Conservation (phyloP, 2,888 invertebrate genomes). For the Microplitis deprimator region DNA sequence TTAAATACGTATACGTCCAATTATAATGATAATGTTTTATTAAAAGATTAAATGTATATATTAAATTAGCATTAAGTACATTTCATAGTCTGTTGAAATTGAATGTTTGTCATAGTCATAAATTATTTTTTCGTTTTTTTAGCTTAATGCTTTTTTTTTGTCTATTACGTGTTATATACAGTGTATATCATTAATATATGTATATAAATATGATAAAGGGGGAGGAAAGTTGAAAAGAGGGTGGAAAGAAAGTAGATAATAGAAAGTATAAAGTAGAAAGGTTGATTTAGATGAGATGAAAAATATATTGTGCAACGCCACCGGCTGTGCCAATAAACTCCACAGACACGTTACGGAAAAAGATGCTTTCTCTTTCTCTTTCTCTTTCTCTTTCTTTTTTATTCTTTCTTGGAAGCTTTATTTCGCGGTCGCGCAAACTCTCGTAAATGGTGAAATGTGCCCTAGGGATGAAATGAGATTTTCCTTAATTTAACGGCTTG, state of each 20-base stretch:
- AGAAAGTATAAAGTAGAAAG: slow-evolving; percentile 17
- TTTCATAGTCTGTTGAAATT: no score
- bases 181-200: no score
- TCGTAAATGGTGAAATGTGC: slow-evolving; percentile 31
- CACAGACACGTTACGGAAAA: slow-evolving; percentile 8
- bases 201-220: no score
- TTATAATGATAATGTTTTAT: no score
- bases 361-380: slow-evolving; percentile 15
- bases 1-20: no score
- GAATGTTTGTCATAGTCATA: no score
- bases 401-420: slow-evolving; percentile 14
- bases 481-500: slow-evolving; percentile 3
- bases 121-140: no score
- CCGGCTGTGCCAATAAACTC: slow-evolving; percentile 38
- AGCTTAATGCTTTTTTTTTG: no score
- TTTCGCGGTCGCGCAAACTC: slow-evolving; percentile 5
- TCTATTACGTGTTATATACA: no score
- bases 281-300: slow-evolving; percentile 53
- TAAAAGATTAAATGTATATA: no score
- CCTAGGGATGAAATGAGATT: slow-evolving; percentile 30
- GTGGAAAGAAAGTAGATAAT: not conserved
- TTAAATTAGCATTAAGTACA: no score
- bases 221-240: slow-evolving; percentile 4
- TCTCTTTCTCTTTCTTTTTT: not conserved
- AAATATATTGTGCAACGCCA: slow-evolving; percentile 48